A percentile compares a stretch with the other conserved stretches of the same genome.
These are phyloP conservation scores for Physocephala rufipes DNA, from an alignment of 2,888 invertebrate species.

Conservation along the genomic window DNA sequence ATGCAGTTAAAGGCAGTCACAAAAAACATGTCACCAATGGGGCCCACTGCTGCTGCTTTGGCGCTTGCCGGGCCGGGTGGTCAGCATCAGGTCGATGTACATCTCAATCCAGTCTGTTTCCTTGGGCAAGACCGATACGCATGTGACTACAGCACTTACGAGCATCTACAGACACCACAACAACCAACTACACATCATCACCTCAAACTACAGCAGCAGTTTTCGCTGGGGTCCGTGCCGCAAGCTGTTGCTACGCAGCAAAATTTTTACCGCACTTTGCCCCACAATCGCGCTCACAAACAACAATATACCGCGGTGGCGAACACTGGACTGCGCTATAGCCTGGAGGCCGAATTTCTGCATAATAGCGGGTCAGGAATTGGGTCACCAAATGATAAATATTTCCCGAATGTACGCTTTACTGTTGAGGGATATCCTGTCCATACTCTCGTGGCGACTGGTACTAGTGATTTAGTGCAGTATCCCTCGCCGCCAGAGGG, in stretches of 20 bases:
- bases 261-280: slow-evolving; percentile 79
- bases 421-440: slow-evolving; percentile 82
- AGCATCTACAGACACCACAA: slow-evolving; percentile 55
- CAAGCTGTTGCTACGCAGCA: slow-evolving; percentile 55
- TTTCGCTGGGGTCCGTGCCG: slow-evolving; percentile 49
- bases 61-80: slow-evolving; percentile 14
- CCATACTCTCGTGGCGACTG: slow-evolving; percentile 57
- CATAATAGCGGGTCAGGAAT: slow-evolving; percentile 67
- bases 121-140: slow-evolving; percentile 80
- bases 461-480: slow-evolving; percentile 61
- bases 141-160: slow-evolving; percentile 64
- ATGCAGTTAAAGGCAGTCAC: slow-evolving; percentile 66
- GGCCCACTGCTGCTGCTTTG: background rate
- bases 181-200: slow-evolving; percentile 46
- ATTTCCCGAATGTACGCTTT: slow-evolving; percentile 72
- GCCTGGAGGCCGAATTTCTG: slow-evolving; percentile 74
- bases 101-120: slow-evolving; percentile 79
- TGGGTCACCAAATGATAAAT: slow-evolving; percentile 68
- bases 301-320: slow-evolving; percentile 63
- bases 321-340: slow-evolving; percentile 69
- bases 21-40: slow-evolving; percentile 43
- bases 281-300: slow-evolving; percentile 72
- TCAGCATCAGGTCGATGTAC: slow-evolving; percentile 77
- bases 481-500: slow-evolving; percentile 76
- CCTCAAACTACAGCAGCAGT: slow-evolving; percentile 50